phyloP scores from a whole-genome alignment of 2,888 invertebrate genomes.

The Acrocera orbiculus region DNA sequence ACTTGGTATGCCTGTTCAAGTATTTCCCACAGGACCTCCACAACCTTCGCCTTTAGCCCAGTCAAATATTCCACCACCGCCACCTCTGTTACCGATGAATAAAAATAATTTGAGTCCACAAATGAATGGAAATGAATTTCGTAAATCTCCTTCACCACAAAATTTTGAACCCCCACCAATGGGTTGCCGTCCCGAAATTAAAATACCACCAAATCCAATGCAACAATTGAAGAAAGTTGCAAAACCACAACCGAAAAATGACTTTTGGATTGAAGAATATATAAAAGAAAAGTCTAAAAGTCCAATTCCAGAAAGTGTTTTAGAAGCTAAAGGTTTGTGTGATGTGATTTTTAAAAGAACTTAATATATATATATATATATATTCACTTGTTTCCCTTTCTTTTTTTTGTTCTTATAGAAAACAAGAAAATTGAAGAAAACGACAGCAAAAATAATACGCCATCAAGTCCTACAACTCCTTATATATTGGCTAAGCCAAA shows the following conservation, averaged over 20 bases:
- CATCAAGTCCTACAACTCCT: no score
- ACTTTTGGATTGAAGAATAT: constrained; percentile 39
- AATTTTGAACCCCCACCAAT: constrained; percentile 32
- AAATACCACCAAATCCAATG: constrained; percentile 56
- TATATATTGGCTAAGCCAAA: background rate
- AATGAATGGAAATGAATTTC: constrained; percentile 34
- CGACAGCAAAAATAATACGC: no score
- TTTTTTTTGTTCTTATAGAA: no score
- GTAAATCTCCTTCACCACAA: constrained; percentile 34
- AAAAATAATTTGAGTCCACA: constrained; percentile 32
- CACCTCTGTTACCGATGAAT: constrained; percentile 34
- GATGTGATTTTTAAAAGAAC: no score
- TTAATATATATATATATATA: no score
- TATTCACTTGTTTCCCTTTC: no score
- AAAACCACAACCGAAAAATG: constrained; percentile 46
- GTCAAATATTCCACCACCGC: constrained; percentile 13
- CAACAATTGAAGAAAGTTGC: constrained; percentile 49
- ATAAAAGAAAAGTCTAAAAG: constrained; percentile 33
- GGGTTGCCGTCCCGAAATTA: constrained; percentile 53
- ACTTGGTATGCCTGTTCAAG: constrained; percentile 45
- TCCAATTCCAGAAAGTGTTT: no score
- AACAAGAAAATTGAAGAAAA: no score
- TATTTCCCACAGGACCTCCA: constrained; percentile 36
- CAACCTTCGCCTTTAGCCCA: constrained; percentile 19
- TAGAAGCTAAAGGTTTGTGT: no score